Percentiles rank a stretch among this genome's conserved stretches.
Conservation (phyloP, 2,888 invertebrate species). For the Leptinotarsa juncta region DNA sequence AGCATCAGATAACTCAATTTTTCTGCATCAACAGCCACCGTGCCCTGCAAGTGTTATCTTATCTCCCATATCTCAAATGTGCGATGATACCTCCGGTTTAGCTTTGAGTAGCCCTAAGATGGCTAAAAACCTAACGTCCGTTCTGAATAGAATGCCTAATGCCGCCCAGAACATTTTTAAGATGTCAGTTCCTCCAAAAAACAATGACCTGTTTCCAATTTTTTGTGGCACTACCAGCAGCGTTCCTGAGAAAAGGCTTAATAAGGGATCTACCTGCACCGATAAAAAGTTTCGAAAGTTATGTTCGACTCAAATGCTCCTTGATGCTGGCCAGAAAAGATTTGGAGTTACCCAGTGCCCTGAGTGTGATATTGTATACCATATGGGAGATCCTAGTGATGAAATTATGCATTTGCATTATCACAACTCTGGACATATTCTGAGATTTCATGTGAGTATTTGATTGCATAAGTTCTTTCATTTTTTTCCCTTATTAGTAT, state of each 20-base stretch:
- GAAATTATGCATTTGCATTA: conserved; percentile 80
- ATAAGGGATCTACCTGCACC: conserved; percentile 10
- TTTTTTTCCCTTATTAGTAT: too few relatives aligned
- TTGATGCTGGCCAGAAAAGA: conserved; percentile 87
- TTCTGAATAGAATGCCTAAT: conserved; percentile 48
- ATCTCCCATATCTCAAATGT: conserved; percentile 69
- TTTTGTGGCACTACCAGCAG: conserved; percentile 57
- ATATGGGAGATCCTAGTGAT: conserved; percentile 82
- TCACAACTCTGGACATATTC: conserved; percentile 75
- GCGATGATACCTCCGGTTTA: conserved; percentile 67
- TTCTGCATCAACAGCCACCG: conserved; percentile 47
- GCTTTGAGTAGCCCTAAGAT: conserved; percentile 67
- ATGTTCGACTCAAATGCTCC: conserved; percentile 73
- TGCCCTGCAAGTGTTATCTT: conserved; percentile 55
- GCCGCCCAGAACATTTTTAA: conserved; percentile 40
- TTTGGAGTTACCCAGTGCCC: conserved; percentile 81
- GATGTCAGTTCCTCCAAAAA: conserved; percentile 16
- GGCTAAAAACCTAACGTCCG: conserved; percentile 55
- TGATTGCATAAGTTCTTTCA: too few relatives aligned
- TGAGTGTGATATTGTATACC: conserved; percentile 80
- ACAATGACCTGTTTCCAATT: conserved; percentile 65
- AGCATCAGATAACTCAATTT: conserved; percentile 55
- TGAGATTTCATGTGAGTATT: conserved; percentile 74
- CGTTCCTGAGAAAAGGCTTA: conserved; percentile 38
- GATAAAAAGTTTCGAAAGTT: conserved; percentile 42